These are phyloP conservation scores for Cacatua alba DNA, from an alignment of 2,113 vertebrate genomes.

Conservation along the genomic window DNA sequence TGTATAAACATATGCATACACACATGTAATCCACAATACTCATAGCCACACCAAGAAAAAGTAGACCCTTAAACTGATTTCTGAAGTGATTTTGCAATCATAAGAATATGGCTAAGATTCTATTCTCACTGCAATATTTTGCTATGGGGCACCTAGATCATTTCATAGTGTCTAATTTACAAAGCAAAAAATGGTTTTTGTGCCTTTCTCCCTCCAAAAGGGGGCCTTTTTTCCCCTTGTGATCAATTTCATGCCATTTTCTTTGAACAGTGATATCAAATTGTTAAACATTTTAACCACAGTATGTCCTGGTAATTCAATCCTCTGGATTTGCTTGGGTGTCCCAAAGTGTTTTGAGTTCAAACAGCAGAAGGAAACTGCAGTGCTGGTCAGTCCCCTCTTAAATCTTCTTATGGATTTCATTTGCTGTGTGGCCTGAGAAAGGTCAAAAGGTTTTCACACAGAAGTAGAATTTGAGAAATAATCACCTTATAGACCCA, in stretches of 20 bases:
- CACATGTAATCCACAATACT: background rate
- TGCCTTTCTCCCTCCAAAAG: background rate
- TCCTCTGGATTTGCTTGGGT: conserved; percentile 72
- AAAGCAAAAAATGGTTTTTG: background rate
- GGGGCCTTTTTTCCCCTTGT: background rate
- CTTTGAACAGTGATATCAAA: conserved; percentile 67
- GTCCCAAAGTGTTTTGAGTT: conserved; percentile 76
- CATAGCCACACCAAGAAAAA: background rate
- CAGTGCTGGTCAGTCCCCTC: conserved; percentile 75
- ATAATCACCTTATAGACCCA: conserved; percentile 90
- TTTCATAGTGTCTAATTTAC: conserved; percentile 22
- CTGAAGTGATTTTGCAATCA: background rate
- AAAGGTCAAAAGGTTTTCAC: conserved; percentile 90
- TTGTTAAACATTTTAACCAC: conserved; percentile 67
- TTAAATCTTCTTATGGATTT: conserved; percentile 92
- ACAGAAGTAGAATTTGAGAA: conserved; percentile 90
- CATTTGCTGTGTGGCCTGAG: conserved; percentile 89
- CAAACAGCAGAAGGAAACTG: conserved; percentile 75
- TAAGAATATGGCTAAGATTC: background rate
- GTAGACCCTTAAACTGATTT: background rate
- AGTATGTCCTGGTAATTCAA: conserved; percentile 67
- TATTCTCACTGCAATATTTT: background rate
- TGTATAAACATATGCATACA: background rate
- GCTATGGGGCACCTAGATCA: background rate
- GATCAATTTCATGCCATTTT: conserved; percentile 41